Evolutionary conservation across 2,888 invertebrate species (phyloP).

Genomic region (Nysson spinosus): DNA sequence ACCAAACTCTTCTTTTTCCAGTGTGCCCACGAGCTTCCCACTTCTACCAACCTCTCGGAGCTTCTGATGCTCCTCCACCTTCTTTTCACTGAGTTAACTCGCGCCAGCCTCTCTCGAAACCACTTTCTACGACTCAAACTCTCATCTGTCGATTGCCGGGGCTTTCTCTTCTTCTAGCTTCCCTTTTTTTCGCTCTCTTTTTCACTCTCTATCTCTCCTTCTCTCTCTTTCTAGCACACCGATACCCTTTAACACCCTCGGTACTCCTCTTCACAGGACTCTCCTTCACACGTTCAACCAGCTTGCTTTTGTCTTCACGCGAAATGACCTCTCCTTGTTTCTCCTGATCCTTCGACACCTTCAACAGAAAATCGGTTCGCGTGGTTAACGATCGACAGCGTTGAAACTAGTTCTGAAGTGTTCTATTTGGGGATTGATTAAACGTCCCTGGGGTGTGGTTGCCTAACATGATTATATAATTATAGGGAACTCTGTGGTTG

Average conservation of each 20-base stretch:
- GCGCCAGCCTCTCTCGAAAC: conserved; percentile 46
- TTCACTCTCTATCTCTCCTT: conserved; percentile 12
- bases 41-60: conserved; percentile 30
- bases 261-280: neutral
- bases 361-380: neutral
- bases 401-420: neutral
- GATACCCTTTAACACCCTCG: neutral
- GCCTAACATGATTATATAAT: too few relatives aligned
- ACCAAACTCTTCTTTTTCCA: conserved; percentile 21
- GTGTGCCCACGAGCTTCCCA: conserved; percentile 39
- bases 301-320: neutral
- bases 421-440: neutral
- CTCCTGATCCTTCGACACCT: neutral
- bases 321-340: neutral
- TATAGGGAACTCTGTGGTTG: too few relatives aligned
- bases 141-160: conserved; percentile 59
- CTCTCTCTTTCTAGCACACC: conserved; percentile 1
- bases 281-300: neutral
- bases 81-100: conserved; percentile 28
- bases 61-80: conserved; percentile 38
- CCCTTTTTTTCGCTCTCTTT: conserved; percentile 7
- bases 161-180: conserved; percentile 17
- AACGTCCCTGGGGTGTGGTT: too few relatives aligned
- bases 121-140: conserved; percentile 62
- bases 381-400: neutral